Evolutionary conservation across 2,797 vertebrate species (phyloP).

Genomic region (Sebastes reedi): DNA sequence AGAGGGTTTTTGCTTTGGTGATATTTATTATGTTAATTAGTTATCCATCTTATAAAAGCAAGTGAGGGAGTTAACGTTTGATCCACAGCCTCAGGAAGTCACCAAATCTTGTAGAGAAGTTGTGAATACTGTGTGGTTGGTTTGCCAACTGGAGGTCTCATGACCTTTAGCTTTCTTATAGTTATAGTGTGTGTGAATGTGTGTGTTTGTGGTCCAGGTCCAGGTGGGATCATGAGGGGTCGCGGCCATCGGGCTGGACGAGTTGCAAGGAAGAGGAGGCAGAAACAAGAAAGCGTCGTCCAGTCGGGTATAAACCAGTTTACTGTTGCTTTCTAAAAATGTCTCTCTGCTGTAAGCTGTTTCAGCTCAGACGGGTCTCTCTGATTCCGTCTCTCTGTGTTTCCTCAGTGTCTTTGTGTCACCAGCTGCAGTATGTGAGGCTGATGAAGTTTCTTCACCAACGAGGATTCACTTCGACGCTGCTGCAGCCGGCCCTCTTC

Average conservation of each 20-base stretch:
- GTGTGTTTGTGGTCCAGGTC: neutral
- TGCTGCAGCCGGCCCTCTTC: slow-evolving; percentile 86
- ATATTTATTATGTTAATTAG: neutral
- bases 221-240: slow-evolving; percentile 34
- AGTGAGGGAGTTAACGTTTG: too few species aligned
- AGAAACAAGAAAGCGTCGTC: slow-evolving; percentile 11
- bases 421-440: slow-evolving; percentile 83
- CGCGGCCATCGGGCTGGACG: slow-evolving; percentile 39
- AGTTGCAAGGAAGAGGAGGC: slow-evolving; percentile 62
- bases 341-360: neutral
- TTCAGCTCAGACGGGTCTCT: neutral
- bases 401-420: slow-evolving; percentile 82
- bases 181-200: neutral
- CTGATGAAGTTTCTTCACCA: slow-evolving; percentile 89
- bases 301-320: slow-evolving; percentile 46
- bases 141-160: neutral
- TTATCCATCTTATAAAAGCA: neutral
- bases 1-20: neutral
- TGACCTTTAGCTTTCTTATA: neutral
- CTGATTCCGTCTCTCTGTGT: neutral
- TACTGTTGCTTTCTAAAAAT: neutral
- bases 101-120: neutral
- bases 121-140: neutral
- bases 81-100: neutral
- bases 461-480: slow-evolving; percentile 83